Conservation (phyloP, 1,140 invertebrate species). For the Drosophila simulans region DNA sequence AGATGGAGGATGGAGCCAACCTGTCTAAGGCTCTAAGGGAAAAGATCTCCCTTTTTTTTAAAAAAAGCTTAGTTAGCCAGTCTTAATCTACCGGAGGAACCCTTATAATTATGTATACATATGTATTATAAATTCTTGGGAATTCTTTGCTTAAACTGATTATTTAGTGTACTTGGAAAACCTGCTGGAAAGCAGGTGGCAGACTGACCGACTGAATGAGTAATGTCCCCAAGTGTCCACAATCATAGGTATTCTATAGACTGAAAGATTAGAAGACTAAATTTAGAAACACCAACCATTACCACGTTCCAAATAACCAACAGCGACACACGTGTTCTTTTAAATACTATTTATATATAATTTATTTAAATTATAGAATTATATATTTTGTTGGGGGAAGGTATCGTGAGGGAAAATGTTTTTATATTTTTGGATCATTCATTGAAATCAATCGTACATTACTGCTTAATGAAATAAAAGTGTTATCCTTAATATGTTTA, state of each 20-base stretch:
- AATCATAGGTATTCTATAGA: too few relatives aligned
- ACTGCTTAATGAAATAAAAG: conserved; percentile 70
- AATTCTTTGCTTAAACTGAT: too few relatives aligned
- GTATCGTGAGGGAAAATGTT: conserved; percentile 45
- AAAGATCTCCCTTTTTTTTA: too few relatives aligned
- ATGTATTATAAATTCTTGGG: neutral
- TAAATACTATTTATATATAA: conserved; percentile 84
- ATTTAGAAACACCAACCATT: too few relatives aligned
- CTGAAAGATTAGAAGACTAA: too few relatives aligned
- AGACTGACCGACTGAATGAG: neutral
- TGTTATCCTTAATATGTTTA: conserved; percentile 56
- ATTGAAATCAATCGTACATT: conserved; percentile 69
- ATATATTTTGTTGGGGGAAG: conserved; percentile 65
- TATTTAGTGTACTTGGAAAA: too few relatives aligned
- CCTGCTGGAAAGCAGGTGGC: too few relatives aligned
- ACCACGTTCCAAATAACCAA: neutral
- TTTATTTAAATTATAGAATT: conserved; percentile 83
- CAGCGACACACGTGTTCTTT: conserved; percentile 22
- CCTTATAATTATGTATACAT: neutral
- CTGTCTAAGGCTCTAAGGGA: too few relatives aligned
- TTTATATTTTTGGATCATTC: conserved; percentile 32
- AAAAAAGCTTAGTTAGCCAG: too few relatives aligned
- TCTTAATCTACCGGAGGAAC: too few relatives aligned
- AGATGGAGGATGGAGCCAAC: neutral
- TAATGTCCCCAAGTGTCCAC: neutral